These are phyloP conservation scores for Trichonephila clavipes DNA, from an alignment of 1,140 invertebrate species.

Conservation along the genomic window DNA sequence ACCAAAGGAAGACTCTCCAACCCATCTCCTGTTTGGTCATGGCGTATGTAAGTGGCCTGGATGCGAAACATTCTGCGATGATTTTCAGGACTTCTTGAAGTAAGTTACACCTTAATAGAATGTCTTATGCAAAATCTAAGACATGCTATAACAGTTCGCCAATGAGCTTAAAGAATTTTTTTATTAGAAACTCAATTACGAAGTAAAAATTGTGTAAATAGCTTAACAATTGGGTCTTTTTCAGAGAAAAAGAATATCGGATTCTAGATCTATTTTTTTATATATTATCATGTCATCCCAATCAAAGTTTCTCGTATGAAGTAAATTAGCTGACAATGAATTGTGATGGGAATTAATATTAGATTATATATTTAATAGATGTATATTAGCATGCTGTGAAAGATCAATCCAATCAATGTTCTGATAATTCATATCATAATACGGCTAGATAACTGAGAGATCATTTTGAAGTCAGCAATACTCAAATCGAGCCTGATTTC, in stretches of 20 bases:
- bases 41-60: conserved; percentile 98
- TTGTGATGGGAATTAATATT: no score
- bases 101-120: conserved; percentile 82
- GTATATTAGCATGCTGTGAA: no score
- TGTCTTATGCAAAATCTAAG: conserved; percentile 33
- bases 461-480: no score
- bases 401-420: no score
- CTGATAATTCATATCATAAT: no score
- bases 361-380: no score
- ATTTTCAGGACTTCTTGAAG: conserved; percentile 94
- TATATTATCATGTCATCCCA: not conserved
- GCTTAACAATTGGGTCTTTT: not conserved
- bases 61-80: conserved; percentile 95
- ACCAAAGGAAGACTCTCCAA: conserved; percentile 70
- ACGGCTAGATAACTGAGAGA: no score
- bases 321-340: no score
- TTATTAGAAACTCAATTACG: not conserved
- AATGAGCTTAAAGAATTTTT: not conserved
- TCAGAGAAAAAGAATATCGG: not conserved
- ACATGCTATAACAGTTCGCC: not conserved
- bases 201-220: not conserved
- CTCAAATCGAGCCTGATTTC: no score
- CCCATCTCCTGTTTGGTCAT: conserved; percentile 88
- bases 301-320: no score
- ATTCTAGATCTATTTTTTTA: not conserved